Conservation (phyloP, 2,113 vertebrate species). For the Columba janthina region DNA sequence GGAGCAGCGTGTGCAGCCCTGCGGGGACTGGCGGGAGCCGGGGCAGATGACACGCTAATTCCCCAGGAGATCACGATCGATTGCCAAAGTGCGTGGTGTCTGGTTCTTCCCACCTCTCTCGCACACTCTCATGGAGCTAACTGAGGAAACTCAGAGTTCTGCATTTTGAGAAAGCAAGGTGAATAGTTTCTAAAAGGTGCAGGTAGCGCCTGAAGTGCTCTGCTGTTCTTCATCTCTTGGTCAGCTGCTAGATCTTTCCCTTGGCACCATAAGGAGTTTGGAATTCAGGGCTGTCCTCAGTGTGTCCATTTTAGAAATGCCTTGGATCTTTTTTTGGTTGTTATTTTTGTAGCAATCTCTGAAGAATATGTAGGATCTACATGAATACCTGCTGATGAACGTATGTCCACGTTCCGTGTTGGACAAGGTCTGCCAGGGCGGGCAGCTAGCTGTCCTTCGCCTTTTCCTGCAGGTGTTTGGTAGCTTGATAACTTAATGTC, state of each 20-base stretch:
- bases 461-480: background rate
- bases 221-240: background rate
- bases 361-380: background rate
- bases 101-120: background rate
- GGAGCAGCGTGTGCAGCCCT: background rate
- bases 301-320: background rate
- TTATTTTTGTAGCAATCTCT: background rate
- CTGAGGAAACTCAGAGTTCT: background rate
- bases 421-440: background rate
- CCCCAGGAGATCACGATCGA: background rate
- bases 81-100: background rate
- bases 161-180: background rate
- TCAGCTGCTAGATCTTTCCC: background rate
- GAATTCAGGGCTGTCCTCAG: background rate
- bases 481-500: accelerated
- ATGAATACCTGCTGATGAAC: background rate
- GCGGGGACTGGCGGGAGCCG: background rate
- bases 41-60: background rate
- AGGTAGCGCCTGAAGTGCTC: background rate
- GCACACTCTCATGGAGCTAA: background rate
- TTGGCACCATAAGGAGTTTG: background rate
- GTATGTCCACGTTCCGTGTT: background rate
- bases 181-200: background rate
- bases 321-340: no score
- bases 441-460: background rate